These are phyloP conservation scores for Stenodema calcarata DNA, from an alignment of 2,888 invertebrate species.

Conservation along the genomic window DNA sequence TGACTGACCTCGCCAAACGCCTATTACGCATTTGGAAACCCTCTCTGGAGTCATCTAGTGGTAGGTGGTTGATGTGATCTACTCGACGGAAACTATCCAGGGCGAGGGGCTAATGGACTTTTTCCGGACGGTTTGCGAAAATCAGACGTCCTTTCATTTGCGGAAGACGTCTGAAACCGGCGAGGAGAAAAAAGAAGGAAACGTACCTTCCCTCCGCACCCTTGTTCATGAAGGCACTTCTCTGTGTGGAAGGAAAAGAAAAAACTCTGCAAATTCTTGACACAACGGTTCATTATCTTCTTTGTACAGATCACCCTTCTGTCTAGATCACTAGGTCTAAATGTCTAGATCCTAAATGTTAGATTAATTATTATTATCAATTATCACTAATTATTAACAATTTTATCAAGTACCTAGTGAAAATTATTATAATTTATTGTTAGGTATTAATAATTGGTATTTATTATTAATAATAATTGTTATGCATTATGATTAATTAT, in stretches of 20 bases:
- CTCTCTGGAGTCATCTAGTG: not conserved
- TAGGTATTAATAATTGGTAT: too few relatives aligned
- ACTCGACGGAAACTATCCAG: not conserved
- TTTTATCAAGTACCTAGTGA: too few relatives aligned
- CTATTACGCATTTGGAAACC: not conserved
- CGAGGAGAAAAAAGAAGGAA: not conserved
- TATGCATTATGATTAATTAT: too few relatives aligned
- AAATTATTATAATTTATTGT: too few relatives aligned
- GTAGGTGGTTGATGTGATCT: not conserved
- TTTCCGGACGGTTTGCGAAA: not conserved
- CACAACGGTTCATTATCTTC: too few relatives aligned
- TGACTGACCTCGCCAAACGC: not conserved
- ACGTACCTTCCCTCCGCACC: not conserved
- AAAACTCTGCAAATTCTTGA: too few relatives aligned
- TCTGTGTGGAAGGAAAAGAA: not conserved
- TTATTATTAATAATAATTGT: too few relatives aligned
- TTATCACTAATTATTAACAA: too few relatives aligned
- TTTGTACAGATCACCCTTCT: too few relatives aligned
- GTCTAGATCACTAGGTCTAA: too few relatives aligned
- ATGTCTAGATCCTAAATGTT: too few relatives aligned
- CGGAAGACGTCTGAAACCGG: not conserved
- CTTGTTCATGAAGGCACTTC: slow-evolving; percentile 4
- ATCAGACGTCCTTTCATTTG: not conserved
- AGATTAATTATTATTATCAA: too few relatives aligned
- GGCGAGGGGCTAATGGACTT: not conserved